Conservation (phyloP, 2,113 vertebrate genomes). For the Dolichotis patagonum region DNA sequence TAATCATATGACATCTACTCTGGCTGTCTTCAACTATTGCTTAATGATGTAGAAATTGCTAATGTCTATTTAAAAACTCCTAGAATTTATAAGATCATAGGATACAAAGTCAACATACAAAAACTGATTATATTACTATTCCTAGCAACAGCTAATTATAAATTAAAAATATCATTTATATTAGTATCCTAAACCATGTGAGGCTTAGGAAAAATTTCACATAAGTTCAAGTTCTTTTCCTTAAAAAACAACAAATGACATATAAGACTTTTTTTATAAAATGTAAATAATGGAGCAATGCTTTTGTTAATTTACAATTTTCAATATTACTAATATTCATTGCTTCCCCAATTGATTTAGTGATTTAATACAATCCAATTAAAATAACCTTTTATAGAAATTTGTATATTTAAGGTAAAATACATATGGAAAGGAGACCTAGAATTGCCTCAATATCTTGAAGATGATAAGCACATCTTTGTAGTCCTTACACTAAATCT, state of each 20-base stretch:
- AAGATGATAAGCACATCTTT: background rate
- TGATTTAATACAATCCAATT: background rate
- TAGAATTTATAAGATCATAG: background rate
- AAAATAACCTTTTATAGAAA: background rate
- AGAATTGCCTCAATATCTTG: background rate
- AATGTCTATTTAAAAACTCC: background rate
- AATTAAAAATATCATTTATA: background rate
- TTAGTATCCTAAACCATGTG: background rate
- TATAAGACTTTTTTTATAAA: background rate
- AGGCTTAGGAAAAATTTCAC: background rate
- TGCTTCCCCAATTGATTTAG: background rate
- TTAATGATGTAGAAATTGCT: constrained; percentile 11
- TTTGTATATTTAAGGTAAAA: background rate
- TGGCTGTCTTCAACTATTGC: background rate
- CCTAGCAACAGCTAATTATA: background rate
- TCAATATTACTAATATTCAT: background rate
- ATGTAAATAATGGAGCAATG: background rate
- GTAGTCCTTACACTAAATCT: background rate
- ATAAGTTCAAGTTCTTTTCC: background rate
- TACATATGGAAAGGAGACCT: background rate
- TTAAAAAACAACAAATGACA: background rate
- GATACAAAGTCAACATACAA: background rate
- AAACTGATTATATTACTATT: background rate
- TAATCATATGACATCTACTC: background rate
- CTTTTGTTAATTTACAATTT: background rate